A percentile compares a stretch with the other conserved stretches of the same genome.
Evolutionary conservation across 1,140 invertebrate genomes (phyloP).

Genomic region (Probaryconus sp.): DNA sequence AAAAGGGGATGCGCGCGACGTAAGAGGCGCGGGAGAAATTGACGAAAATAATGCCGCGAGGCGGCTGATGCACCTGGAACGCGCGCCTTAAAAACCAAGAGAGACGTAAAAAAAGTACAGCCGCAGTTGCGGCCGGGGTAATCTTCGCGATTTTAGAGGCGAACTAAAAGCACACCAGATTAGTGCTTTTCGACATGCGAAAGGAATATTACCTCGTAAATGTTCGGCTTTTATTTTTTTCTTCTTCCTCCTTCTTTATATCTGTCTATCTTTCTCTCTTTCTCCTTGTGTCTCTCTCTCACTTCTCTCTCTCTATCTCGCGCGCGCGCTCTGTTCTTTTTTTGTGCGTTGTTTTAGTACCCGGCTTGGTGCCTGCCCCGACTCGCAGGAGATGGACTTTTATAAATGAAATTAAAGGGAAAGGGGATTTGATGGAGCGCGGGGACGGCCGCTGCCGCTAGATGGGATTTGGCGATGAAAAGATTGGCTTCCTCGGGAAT

Average conservation of each 20-base stretch:
- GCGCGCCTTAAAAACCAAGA: slow-evolving; percentile 58
- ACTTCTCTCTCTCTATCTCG: too few relatives aligned
- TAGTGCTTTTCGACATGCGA: slow-evolving; percentile 54
- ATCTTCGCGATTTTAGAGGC: slow-evolving; percentile 50
- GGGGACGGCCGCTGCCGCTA: not conserved
- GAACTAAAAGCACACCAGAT: slow-evolving; percentile 55
- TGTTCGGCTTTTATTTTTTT: slow-evolving; percentile 41
- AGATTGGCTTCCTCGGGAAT: slow-evolving; percentile 12
- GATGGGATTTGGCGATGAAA: slow-evolving; percentile 10
- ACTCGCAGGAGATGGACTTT: too few relatives aligned
- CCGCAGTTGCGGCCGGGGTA: slow-evolving; percentile 32
- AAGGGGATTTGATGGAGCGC: not conserved
- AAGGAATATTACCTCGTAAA: slow-evolving; percentile 49
- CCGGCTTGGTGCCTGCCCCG: too few relatives aligned
- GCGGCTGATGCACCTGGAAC: slow-evolving; percentile 61
- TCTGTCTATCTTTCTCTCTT: too few relatives aligned
- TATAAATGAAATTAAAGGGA: slow-evolving; percentile 24
- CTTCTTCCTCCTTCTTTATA: too few relatives aligned
- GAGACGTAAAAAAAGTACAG: slow-evolving; percentile 56
- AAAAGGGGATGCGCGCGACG: slow-evolving; percentile 30
- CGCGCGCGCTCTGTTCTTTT: not conserved
- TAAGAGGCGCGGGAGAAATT: slow-evolving; percentile 63
- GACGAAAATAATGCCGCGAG: slow-evolving; percentile 74
- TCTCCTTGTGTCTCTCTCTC: too few relatives aligned
- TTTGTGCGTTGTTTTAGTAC: too few relatives aligned